Evolutionary conservation across 2,888 invertebrate species (phyloP), one percentile per base, ranked within the genome.

Genomic region (Eledone cirrhosa): DNA sequence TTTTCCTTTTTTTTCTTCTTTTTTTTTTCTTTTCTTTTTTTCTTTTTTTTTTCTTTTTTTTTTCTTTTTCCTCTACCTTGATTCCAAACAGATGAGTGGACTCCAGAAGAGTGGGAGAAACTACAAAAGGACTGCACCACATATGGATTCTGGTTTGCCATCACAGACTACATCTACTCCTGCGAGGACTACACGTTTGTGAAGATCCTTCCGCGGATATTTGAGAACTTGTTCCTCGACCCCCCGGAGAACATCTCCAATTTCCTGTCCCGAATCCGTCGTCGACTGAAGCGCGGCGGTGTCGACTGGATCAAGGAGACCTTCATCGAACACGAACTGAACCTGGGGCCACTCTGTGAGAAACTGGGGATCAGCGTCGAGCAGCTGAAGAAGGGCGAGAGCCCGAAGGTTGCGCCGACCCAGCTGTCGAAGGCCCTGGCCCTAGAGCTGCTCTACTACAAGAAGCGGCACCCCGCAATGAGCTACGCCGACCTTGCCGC

Each of bases 291-390:
- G 31, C 72, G 72, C 16, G 72, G 72, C 31, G 72, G 72, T 72
- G 72, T 72, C 33, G 72, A 72, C 31, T 72, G 72, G 72, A 72
- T 72, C 29, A 72, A 72, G 72, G 72, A 72, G 72, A 72, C 72
- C n/a, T 72, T 72, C 72, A 31, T 72, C 31, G 72, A 72, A 22
- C 72, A 29, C n/a, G 31, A 33, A 11, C n/a, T n/a, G 22, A 72
- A 33, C 22, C 22, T 72, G n/a, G 72, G 72, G 19, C 72, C 72
- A 29, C 29, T 72, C n/a, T 72, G 72, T 22, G 72, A 72, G 4
- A 72, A 72, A 22, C 72, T 72, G 72, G 31, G 33, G 31, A 72
- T 72, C n/a, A 41, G n/a, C 41, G 41, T 41, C 13, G 72, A 33
- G 1, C 33, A 31, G 33, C 31, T 72, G 7, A n/a, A 72, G 22